A percentile compares a stretch with the other conserved stretches of the same genome.
These are phyloP conservation scores for Xestoiulus laeticollis DNA, from an alignment of 2,888 invertebrate species.

Conservation along the genomic window DNA sequence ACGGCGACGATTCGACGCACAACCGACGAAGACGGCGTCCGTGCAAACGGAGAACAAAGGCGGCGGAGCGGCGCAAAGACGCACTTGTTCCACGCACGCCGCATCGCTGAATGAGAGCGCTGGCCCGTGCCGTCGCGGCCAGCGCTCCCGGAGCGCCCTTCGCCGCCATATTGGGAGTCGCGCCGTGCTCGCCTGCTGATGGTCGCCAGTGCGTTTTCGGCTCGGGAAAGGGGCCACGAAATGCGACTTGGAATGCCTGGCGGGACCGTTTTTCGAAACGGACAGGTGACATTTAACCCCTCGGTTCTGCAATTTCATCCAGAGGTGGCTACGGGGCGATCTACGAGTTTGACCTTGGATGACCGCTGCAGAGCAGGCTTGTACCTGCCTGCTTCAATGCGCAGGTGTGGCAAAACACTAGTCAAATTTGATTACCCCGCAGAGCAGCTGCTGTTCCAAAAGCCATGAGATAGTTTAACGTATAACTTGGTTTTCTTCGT, in stretches of 20 bases:
- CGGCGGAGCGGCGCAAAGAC: not conserved
- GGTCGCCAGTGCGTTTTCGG: not conserved
- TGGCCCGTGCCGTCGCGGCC: not conserved
- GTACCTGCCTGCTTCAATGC: too few relatives aligned
- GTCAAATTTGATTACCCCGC: too few relatives aligned
- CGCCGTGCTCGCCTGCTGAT: not conserved
- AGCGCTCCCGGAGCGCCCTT: not conserved
- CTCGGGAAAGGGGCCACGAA: not conserved
- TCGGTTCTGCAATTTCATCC: too few relatives aligned
- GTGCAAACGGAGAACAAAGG: not conserved
- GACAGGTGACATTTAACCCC: too few relatives aligned
- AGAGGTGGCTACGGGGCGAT: too few relatives aligned
- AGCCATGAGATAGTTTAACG: too few relatives aligned
- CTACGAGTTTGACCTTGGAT: not conserved
- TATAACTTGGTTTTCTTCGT: too few relatives aligned
- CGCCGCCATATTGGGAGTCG: constrained; percentile 14
- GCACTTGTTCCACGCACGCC: not conserved
- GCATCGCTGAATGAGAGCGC: not conserved
- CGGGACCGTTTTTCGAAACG: too few relatives aligned
- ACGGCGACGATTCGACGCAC: not conserved
- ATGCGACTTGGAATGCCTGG: too few relatives aligned
- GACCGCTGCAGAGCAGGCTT: not conserved
- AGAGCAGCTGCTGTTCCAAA: too few relatives aligned
- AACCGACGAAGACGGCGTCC: not conserved
- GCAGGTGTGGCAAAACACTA: too few relatives aligned